Percentiles rank a stretch among this genome's conserved stretches.
phyloP scores from a whole-genome alignment of 2,797 vertebrate species.

The Spea hammondii region DNA sequence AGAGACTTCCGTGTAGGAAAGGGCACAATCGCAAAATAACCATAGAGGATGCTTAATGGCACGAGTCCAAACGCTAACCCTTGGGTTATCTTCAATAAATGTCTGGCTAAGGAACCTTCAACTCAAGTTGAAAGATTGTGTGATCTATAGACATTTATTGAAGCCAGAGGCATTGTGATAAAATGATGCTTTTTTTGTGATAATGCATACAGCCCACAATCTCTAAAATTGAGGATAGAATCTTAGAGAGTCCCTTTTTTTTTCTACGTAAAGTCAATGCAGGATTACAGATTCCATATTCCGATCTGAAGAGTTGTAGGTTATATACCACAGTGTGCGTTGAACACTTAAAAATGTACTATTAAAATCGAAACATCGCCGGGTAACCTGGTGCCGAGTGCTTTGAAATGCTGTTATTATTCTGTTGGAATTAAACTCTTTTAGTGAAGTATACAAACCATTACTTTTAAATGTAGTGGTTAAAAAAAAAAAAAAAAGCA shows the following conservation, averaged over 20 bases:
- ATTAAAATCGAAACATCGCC: too few species aligned
- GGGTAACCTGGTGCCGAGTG: too few species aligned
- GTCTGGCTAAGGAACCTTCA: conserved; percentile 57
- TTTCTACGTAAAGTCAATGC: conserved; percentile 34
- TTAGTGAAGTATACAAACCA: too few species aligned
- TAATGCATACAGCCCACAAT: conserved; percentile 40
- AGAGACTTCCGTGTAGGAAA: conserved; percentile 75
- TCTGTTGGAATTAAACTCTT: too few species aligned
- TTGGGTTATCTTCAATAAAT: conserved; percentile 67
- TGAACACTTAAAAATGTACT: neutral
- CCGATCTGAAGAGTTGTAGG: neutral
- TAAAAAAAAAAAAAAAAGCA: neutral
- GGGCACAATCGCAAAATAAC: conserved; percentile 63
- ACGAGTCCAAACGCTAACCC: conserved; percentile 60
- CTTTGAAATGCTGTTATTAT: too few species aligned
- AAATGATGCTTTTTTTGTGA: conserved; percentile 41
- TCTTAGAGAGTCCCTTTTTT: conserved; percentile 20
- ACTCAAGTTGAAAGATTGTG: conserved; percentile 55
- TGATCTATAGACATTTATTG: conserved; percentile 57
- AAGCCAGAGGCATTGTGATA: conserved; percentile 47
- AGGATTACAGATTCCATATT: conserved; percentile 14
- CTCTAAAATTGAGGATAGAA: conserved; percentile 43
- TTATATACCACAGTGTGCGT: neutral
- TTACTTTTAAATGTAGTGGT: too few species aligned
- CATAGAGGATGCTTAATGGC: conserved; percentile 62